Percentiles rank a stretch among this genome's conserved stretches.
phyloP scores from a whole-genome alignment of 2,113 vertebrate species.

The Chaetorhynchus papuensis region DNA sequence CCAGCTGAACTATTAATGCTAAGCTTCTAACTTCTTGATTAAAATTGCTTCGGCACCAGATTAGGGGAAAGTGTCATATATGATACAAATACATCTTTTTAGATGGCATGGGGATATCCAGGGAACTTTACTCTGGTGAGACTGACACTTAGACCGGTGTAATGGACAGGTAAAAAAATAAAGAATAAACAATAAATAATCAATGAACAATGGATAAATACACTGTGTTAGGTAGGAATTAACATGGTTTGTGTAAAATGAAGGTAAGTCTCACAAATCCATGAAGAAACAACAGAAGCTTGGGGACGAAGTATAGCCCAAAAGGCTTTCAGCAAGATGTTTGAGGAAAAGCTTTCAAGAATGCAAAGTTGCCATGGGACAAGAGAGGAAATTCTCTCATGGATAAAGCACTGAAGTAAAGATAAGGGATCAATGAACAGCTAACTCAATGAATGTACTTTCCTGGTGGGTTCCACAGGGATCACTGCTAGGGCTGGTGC shows the following conservation, averaged over 20 bases:
- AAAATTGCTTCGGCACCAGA: not conserved
- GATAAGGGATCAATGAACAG: not conserved
- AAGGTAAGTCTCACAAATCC: not conserved
- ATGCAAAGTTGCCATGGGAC: not conserved
- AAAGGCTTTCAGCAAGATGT: not conserved
- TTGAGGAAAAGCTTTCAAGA: not conserved
- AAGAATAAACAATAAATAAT: not conserved
- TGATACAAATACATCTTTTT: not conserved
- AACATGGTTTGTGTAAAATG: not conserved
- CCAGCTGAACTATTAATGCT: not conserved
- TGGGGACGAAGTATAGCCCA: not conserved
- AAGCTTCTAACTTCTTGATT: not conserved
- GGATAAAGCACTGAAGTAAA: not conserved
- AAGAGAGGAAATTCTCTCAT: not conserved
- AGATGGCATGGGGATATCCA: not conserved
- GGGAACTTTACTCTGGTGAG: not conserved
- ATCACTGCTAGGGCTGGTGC: not conserved
- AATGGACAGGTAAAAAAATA: not conserved
- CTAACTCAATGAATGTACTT: not conserved
- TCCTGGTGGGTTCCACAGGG: not conserved
- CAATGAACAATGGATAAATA: not conserved
- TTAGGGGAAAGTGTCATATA: not conserved
- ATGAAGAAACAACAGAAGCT: not conserved
- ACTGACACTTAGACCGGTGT: not conserved
- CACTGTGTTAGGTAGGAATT: not conserved